Evolutionary conservation across 2,797 vertebrate species (phyloP).

Genomic region (Botia almorhae): DNA sequence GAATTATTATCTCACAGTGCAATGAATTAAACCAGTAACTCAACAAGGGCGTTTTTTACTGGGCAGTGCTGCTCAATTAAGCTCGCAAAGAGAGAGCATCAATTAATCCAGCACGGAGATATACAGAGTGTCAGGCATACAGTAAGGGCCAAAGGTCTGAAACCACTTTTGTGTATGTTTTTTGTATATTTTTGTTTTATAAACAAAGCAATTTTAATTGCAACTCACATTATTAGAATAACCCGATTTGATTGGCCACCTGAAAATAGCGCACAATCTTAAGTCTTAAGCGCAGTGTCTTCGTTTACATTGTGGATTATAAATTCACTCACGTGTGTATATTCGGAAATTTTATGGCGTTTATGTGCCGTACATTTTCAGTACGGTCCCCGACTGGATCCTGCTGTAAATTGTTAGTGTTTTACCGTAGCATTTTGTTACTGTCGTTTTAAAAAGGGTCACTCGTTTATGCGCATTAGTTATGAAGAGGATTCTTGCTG

Average conservation of each 20-base stretch:
- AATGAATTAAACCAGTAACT: conserved; percentile 2
- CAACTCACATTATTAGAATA: no score
- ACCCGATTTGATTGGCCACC: background rate
- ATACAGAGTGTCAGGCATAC: no score
- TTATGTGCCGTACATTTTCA: background rate
- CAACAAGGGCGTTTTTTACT: background rate
- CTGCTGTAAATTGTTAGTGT: background rate
- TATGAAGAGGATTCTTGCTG: conserved; percentile 34
- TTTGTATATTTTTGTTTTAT: no score
- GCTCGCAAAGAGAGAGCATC: background rate
- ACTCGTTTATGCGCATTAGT: conserved; percentile 36
- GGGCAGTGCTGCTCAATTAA: conserved; percentile 2
- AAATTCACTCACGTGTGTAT: background rate
- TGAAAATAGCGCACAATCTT: background rate
- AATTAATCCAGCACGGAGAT: background rate
- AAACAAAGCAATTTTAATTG: no score
- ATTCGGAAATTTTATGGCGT: background rate
- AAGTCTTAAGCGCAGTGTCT: no score
- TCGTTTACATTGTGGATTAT: background rate
- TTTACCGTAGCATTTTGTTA: conserved; percentile 10
- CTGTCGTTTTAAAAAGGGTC: conserved; percentile 5
- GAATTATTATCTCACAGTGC: background rate
- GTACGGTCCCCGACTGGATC: no score
- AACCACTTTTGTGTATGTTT: no score
- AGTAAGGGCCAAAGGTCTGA: no score